Percentiles rank a stretch among this genome's conserved stretches.
These are phyloP conservation scores for Polypedilum pembai DNA, from an alignment of 1,140 invertebrate species.

Conservation along the genomic window DNA sequence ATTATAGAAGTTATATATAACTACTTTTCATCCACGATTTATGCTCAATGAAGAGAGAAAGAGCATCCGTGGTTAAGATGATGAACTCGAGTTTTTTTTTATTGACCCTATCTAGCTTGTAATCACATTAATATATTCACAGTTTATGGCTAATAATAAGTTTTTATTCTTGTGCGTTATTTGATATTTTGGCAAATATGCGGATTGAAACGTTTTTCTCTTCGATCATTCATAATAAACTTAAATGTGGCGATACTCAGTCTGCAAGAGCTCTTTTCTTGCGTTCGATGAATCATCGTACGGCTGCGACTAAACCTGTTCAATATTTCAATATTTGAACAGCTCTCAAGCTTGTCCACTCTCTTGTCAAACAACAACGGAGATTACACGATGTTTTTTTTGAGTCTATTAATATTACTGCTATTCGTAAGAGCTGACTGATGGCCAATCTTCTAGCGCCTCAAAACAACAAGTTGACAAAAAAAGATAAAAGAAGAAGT, in stretches of 20 bases:
- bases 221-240: no score
- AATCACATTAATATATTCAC: no score
- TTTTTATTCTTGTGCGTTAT: not conserved
- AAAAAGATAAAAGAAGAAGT: not conserved
- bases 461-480: not conserved
- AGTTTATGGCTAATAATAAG: no score
- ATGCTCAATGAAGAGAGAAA: no score
- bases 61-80: no score
- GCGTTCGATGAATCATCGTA: not conserved
- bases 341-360: not conserved
- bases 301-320: not conserved
- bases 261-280: not conserved
- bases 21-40: no score
- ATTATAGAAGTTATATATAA: no score
- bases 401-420: not conserved
- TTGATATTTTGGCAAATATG: not conserved
- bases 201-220: not conserved
- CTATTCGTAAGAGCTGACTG: not conserved
- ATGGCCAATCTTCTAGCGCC: not conserved
- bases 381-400: not conserved
- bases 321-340: not conserved
- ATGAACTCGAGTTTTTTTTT: no score
- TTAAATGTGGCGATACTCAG: not conserved
- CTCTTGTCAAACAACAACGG: conserved; percentile 1
- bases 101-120: no score